Evolutionary conservation across 1,140 invertebrate genomes (phyloP).

Genomic region (Tachypleus tridentatus): DNA sequence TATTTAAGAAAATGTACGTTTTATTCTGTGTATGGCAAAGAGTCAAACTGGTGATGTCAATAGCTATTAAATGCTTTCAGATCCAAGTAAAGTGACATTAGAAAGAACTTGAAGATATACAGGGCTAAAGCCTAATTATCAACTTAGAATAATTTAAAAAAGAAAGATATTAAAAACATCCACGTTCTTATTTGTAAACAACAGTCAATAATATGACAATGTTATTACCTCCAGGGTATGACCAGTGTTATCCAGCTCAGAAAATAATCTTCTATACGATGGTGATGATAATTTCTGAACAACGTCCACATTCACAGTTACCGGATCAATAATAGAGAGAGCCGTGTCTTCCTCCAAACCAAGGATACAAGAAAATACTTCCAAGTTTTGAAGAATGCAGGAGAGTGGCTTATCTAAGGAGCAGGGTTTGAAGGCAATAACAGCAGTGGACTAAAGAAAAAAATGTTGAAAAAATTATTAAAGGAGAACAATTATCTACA

Average conservation of each 20-base stretch:
- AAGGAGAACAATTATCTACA: no score
- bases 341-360: constrained; percentile 87
- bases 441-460: constrained; percentile 58
- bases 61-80: no score
- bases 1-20: no score
- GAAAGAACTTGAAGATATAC: no score
- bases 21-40: no score
- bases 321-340: constrained; percentile 89
- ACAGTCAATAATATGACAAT: background rate
- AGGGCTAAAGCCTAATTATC: no score
- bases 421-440: constrained; percentile 62
- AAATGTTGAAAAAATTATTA: no score
- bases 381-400: constrained; percentile 77
- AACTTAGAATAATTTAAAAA: no score
- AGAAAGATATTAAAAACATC: no score
- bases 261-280: constrained; percentile 30
- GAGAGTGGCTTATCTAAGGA: constrained; percentile 60
- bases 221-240: background rate
- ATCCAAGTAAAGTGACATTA: no score
- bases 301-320: constrained; percentile 43
- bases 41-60: no score
- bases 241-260: background rate
- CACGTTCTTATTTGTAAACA: no score
- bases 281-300: background rate
- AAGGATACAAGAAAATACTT: constrained; percentile 86